Percentiles rank a stretch among this genome's conserved stretches.
Conservation (phyloP, 2,113 vertebrate genomes). For the Ahaetulla prasina region DNA sequence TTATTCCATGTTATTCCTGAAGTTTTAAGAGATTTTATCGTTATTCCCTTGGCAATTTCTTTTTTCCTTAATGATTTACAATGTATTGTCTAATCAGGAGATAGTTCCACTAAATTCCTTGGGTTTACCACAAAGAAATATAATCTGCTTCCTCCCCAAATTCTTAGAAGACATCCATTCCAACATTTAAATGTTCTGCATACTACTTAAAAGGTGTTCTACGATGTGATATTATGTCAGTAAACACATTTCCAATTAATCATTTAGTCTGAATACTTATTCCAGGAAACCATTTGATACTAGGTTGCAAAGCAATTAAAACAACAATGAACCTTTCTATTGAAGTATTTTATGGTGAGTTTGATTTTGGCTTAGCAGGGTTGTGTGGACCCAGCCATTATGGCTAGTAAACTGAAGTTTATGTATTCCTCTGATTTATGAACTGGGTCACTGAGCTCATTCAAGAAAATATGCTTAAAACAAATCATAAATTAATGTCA, state of each 20-base stretch:
- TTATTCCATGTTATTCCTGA: background rate
- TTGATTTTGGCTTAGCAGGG: background rate
- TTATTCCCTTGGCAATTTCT: background rate
- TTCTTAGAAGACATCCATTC: background rate
- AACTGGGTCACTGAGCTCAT: background rate
- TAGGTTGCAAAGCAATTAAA: constrained; percentile 52
- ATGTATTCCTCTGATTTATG: background rate
- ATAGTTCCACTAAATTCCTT: background rate
- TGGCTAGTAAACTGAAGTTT: background rate
- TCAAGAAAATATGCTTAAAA: background rate
- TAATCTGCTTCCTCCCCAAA: background rate
- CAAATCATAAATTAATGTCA: background rate
- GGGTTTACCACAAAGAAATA: background rate
- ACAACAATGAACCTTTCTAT: background rate
- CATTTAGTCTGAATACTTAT: constrained; percentile 46
- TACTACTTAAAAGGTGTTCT: constrained; percentile 38
- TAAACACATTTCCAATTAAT: constrained; percentile 37
- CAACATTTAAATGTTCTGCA: constrained; percentile 23
- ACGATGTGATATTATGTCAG: constrained; percentile 42
- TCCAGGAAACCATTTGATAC: constrained; percentile 49
- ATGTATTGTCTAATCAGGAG: background rate
- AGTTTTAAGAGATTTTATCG: background rate
- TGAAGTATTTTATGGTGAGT: background rate
- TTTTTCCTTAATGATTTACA: background rate
- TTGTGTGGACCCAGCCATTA: background rate